Evolutionary conservation across 2,797 vertebrate species (phyloP).

Genomic region (Miichthys miiuy): DNA sequence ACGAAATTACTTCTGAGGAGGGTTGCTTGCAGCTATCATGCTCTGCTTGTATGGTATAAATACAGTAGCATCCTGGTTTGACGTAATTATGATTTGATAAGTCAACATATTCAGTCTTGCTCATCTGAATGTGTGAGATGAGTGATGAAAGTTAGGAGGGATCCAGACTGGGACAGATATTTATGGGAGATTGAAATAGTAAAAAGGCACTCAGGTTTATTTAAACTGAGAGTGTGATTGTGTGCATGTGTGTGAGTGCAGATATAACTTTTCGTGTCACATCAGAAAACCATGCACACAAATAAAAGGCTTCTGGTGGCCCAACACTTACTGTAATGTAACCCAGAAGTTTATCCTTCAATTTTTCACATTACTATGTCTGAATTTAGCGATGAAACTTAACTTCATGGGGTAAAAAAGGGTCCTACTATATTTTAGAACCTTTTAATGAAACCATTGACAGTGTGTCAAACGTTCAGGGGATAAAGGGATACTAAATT

Average conservation of each 20-base stretch:
- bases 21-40: conserved; percentile 64
- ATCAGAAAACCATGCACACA: background rate
- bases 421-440: too few species aligned
- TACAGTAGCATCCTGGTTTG: conserved; percentile 19
- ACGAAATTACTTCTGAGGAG: conserved; percentile 81
- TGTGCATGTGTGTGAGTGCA: background rate
- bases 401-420: too few species aligned
- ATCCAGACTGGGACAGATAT: background rate
- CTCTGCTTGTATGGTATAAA: conserved; percentile 37
- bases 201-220: background rate
- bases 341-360: background rate
- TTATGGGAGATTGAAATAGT: background rate
- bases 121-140: background rate
- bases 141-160: background rate
- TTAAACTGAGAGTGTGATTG: background rate
- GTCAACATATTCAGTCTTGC: conserved; percentile 23
- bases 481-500: too few species aligned
- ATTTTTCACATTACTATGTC: background rate
- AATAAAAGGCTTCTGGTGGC: background rate
- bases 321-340: background rate
- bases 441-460: too few species aligned
- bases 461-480: too few species aligned
- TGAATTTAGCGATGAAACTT: background rate
- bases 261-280: background rate
- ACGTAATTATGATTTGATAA: conserved; percentile 51